These are phyloP conservation scores for Campopleginae sp. DNA, from an alignment of 2,888 invertebrate genomes.

Conservation along the genomic window DNA sequence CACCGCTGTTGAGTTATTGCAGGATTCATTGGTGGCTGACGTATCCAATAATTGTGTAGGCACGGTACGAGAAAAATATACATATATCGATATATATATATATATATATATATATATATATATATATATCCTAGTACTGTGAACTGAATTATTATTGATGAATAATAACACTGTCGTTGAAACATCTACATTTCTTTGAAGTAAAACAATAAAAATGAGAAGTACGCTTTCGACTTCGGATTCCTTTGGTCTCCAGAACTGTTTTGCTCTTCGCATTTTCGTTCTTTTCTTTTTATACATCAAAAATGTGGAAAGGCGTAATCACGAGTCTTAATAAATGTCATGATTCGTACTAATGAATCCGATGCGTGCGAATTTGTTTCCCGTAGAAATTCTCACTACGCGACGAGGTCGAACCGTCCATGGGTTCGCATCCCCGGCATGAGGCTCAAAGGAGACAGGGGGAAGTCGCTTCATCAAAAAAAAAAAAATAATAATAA, in stretches of 20 bases:
- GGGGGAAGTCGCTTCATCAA: not conserved
- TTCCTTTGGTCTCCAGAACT: slow-evolving; percentile 58
- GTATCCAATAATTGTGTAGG: slow-evolving; percentile 46
- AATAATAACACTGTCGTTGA: slow-evolving; percentile 15
- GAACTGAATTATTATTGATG: slow-evolving; percentile 39
- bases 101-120: slow-evolving; percentile 17
- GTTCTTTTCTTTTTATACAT: slow-evolving; percentile 37
- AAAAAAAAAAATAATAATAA: too few relatives aligned
- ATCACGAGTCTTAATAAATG: slow-evolving; percentile 29
- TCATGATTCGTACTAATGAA: slow-evolving; percentile 50
- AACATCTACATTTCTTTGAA: slow-evolving; percentile 31
- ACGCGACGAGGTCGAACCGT: slow-evolving; percentile 11
- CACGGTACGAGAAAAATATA: slow-evolving; percentile 61
- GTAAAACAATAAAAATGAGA: slow-evolving; percentile 34
- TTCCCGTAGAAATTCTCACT: slow-evolving; percentile 53
- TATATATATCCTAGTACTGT: slow-evolving; percentile 57
- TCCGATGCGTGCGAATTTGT: slow-evolving; percentile 31
- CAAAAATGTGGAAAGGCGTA: slow-evolving; percentile 11
- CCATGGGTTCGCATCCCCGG: not conserved
- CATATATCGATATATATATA: slow-evolving; percentile 19
- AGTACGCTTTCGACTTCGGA: slow-evolving; percentile 34
- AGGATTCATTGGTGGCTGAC: slow-evolving; percentile 54
- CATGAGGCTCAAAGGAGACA: not conserved
- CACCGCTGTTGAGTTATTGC: slow-evolving; percentile 41
- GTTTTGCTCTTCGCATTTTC: slow-evolving; percentile 4